Evolutionary conservation across 1,140 invertebrate species (phyloP), one percentile per base, ranked within the genome.

Genomic region (Anastrepha ludens): DNA sequence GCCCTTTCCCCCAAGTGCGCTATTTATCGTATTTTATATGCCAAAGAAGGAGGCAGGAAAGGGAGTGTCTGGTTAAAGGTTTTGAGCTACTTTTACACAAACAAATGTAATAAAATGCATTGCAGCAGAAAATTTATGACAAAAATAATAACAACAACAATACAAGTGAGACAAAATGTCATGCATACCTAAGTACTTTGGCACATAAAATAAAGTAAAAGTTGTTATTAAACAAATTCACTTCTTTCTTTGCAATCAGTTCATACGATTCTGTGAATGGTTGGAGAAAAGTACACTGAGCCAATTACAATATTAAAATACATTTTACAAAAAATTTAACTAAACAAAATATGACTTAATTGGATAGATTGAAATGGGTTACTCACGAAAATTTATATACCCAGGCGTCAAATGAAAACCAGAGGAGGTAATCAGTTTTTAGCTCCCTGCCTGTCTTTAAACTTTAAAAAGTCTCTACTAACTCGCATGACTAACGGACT

Each of bases 151-250:
- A 74, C 67, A 81, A 81, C n/a, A 50, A 20, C 0, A 20, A 2
- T 6, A 15, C 1, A 55, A 81, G 44, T 81, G 5, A 20, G 47
- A 20, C 44, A 20, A 81, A 81, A 81, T 81, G 17, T 55, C n/a
- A 55, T 55, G n/a, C 17, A 81, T 13, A 55, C 7, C 3, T 55
- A 58, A 81, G 74, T 81, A 20, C 74, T 81, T n/a, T 3, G 47
- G n/a, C n/a, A n/a, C 74, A 81, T 81, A 81, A 81, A 81, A 81
- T 81, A 20, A 55, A 20, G 74, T 74, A 74, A 74, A 74, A 74
- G 67, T 74, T 44, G 15, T 13, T 15, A 47, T 74, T 44, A 81
- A 81, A 58, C 74, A 81, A 81, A 81, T 55, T 55, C 67, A 6
- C 41, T 44, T 41, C 67, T 15, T 39, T 15, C 41, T 44, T 74